A percentile compares a stretch with the other conserved stretches of the same genome.
These are phyloP conservation scores for Armadillidium nasatum DNA, from an alignment of 1,140 invertebrate species.

Conservation along the genomic window DNA sequence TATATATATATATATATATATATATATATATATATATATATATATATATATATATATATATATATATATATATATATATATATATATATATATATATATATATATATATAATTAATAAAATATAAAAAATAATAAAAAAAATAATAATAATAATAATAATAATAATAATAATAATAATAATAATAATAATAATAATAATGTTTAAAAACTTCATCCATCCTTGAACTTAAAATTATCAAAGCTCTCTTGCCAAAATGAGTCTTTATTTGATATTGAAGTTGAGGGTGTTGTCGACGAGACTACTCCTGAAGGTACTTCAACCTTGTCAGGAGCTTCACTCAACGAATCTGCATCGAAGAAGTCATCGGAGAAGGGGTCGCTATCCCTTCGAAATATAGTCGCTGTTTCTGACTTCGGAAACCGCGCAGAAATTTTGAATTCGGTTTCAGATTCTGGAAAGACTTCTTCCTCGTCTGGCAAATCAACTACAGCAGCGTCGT, in stretches of 20 bases:
- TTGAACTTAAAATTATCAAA: not conserved
- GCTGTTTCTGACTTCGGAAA: slow-evolving; percentile 61
- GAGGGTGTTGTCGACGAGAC: too few species aligned
- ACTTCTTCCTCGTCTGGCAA: slow-evolving; percentile 28
- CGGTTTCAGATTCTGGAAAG: slow-evolving; percentile 38
- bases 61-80: too few species aligned
- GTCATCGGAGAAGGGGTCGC: slow-evolving; percentile 79
- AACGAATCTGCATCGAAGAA: slow-evolving; percentile 57
- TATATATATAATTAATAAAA: too few species aligned
- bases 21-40: too few species aligned
- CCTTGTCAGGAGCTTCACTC: not conserved
- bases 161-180: too few species aligned
- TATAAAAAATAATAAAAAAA: too few species aligned
- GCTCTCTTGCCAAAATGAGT: not conserved
- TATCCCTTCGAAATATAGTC: slow-evolving; percentile 73
- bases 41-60: too few species aligned
- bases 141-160: too few species aligned
- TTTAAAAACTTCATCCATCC: not conserved
- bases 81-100: too few species aligned
- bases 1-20: too few species aligned
- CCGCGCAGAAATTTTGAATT: slow-evolving; percentile 40
- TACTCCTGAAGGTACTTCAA: too few species aligned
- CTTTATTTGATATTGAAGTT: not conserved
- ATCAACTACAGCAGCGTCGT: not conserved
- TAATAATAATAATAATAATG: too few species aligned